Evolutionary conservation across 1,140 invertebrate species (phyloP).

Genomic region (Drosophila pallidifrons): DNA sequence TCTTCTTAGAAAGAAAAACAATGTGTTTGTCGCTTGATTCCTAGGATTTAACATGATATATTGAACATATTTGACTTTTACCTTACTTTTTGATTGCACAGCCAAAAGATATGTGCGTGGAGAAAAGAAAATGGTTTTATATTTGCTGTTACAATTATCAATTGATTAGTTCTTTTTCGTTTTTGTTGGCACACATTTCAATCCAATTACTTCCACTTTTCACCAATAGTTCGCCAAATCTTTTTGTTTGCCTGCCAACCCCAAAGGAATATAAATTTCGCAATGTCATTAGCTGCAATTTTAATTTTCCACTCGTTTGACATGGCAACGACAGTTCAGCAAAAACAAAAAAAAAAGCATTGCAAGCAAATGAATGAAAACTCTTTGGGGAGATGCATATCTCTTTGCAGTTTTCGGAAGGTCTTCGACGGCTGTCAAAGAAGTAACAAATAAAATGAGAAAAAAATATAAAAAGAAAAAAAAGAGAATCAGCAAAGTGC

Average conservation of each 20-base stretch:
- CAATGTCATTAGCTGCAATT: slow-evolving; percentile 47
- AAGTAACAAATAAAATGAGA: slow-evolving; percentile 56
- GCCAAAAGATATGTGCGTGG: background rate
- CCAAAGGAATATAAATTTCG: slow-evolving; percentile 16
- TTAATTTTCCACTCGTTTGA: slow-evolving; percentile 54
- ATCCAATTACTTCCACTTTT: slow-evolving; percentile 1
- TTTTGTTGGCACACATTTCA: background rate
- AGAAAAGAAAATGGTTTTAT: background rate
- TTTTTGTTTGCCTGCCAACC: background rate
- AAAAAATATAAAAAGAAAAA: slow-evolving; percentile 41
- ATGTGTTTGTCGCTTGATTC: slow-evolving; percentile 32
- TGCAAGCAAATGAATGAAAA: background rate
- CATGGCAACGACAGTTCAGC: slow-evolving; percentile 35
- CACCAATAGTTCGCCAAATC: background rate
- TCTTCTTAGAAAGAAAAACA: slow-evolving; percentile 31
- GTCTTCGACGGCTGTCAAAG: slow-evolving; percentile 61
- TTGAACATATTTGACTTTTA: slow-evolving; percentile 16
- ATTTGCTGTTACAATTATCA: too few relatives aligned
- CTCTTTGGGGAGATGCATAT: slow-evolving; percentile 48
- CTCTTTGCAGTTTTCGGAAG: slow-evolving; percentile 31
- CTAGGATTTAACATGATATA: slow-evolving; percentile 37
- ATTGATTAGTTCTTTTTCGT: too few relatives aligned
- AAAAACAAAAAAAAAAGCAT: background rate
- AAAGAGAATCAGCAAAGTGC: slow-evolving; percentile 56
- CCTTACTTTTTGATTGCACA: slow-evolving; percentile 1